Evolutionary conservation across 2,888 invertebrate species (phyloP), one percentile per base, ranked within the genome.

Genomic region (Drosophila villosipedis): DNA sequence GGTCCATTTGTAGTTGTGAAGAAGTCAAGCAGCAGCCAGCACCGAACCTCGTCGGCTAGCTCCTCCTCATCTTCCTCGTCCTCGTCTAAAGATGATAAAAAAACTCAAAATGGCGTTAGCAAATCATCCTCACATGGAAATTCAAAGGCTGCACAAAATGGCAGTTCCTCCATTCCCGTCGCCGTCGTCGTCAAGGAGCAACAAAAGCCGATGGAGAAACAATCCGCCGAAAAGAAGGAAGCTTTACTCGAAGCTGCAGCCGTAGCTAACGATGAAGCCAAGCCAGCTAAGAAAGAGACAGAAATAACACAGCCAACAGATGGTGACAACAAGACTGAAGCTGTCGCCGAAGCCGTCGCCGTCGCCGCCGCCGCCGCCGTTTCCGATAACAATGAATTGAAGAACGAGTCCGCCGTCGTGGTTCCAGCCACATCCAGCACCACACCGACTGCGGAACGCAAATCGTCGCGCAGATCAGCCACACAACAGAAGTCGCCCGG

Each of bases 91-190:
- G 75, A 63, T 12, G 84, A 91, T 1, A 92, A 91, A 60, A 92
- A 89, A 60, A 72, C 49, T 30, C 90, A 87, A 43, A 93, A 92
- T 67, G 91, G 92, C 12, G 82, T 76, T 30, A 74, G 60, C 35
- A 92, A 81, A 43, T 71, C 85, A 39, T 70, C 85, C 30, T 28
- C 76, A 22, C 83, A 73, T 59, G 80, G 74, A 55, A 88, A 79
- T 66, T 80, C 73, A 69, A 91, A 88, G 53, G 43, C 61, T 2
- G 25, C 87, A 3, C 90, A 89, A 60, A 79, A 83, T 47, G 73
- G 77, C 19, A 73, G 35, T 54, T 47, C 47, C 7, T 47, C 73
- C 4, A 68, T 30, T 3, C 57, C 57, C 28, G 62, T 71, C 14
- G 49, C 49, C 30, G 58, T 68, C 7, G 57, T 16, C 19, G 71